Conservation (phyloP, 2,888 invertebrate genomes). For the Yponomeuta sedellus region DNA sequence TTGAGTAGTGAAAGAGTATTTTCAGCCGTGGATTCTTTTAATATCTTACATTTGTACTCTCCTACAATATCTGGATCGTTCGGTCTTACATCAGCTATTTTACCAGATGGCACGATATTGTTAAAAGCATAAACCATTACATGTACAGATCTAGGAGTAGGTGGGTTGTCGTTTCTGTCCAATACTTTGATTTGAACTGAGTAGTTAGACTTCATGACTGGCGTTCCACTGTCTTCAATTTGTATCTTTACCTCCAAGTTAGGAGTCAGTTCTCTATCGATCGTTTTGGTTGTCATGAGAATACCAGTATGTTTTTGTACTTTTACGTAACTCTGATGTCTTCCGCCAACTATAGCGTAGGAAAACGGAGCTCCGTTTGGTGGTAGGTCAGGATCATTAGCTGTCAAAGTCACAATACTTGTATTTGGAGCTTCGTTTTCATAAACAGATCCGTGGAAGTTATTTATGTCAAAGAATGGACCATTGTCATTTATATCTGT, state of each 20-base stretch:
- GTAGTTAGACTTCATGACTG: conserved; percentile 88
- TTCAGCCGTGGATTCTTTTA: conserved; percentile 80
- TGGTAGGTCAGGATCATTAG: conserved; percentile 91
- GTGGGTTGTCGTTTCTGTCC: conserved; percentile 95
- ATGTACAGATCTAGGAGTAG: conserved; percentile 87
- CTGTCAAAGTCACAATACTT: conserved; percentile 88
- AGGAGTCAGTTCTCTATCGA: conserved; percentile 89
- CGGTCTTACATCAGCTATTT: conserved; percentile 93
- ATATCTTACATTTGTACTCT: conserved; percentile 89
- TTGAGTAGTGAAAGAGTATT: conserved; percentile 76
- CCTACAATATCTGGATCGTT: conserved; percentile 94
- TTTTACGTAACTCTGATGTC: conserved; percentile 84
- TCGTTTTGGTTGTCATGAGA: conserved; percentile 84
- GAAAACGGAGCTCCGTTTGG: conserved; percentile 94
- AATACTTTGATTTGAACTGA: conserved; percentile 84
- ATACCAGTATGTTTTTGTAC: conserved; percentile 88
- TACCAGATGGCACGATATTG: conserved; percentile 84
- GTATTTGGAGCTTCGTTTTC: conserved; percentile 93
- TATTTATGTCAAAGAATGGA: conserved; percentile 85
- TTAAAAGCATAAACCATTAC: conserved; percentile 87
- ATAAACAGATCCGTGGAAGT: conserved; percentile 84
- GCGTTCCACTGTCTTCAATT: conserved; percentile 92
- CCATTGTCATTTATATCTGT: conserved; percentile 96
- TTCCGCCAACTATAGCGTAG: conserved; percentile 86
- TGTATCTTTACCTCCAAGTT: conserved; percentile 85